These are phyloP conservation scores for Ectemnius cavifrons DNA, from an alignment of 2,888 invertebrate species.

Conservation along the genomic window DNA sequence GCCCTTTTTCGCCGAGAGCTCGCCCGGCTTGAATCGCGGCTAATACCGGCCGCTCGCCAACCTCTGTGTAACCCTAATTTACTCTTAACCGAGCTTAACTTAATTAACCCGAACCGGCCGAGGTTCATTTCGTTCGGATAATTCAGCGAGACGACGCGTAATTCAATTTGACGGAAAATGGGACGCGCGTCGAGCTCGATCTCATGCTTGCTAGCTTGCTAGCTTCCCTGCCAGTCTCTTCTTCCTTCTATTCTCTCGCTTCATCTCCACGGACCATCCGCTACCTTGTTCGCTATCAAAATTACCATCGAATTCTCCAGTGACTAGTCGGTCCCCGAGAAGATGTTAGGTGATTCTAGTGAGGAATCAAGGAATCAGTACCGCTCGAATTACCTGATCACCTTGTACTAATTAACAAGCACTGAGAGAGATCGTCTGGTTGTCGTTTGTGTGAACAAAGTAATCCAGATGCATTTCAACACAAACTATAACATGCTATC, in stretches of 20 bases:
- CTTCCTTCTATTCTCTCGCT: not conserved
- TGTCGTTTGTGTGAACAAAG: too few species aligned
- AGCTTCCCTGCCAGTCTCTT: slow-evolving; percentile 6
- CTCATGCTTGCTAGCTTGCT: not conserved
- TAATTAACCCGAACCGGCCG: slow-evolving; percentile 37
- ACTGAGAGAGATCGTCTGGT: too few species aligned
- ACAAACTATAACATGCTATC: too few species aligned
- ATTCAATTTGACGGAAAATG: slow-evolving; percentile 38
- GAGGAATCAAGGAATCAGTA: not conserved
- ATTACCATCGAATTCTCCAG: not conserved
- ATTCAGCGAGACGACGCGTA: slow-evolving; percentile 42
- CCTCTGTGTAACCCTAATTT: slow-evolving; percentile 50
- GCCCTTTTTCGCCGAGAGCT: slow-evolving; percentile 30
- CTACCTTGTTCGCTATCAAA: not conserved
- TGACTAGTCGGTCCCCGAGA: not conserved
- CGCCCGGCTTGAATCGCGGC: slow-evolving; percentile 25
- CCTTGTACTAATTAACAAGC: not conserved
- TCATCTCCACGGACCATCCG: not conserved
- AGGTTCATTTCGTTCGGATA: slow-evolving; percentile 42
- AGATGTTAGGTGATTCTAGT: not conserved
- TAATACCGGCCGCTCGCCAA: slow-evolving; percentile 24
- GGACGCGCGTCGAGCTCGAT: not conserved
- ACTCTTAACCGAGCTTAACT: slow-evolving; percentile 39
- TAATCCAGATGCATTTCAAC: too few species aligned
- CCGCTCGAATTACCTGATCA: not conserved